phyloP scores from a whole-genome alignment of 2,113 vertebrate species.

The Vidua chalybeata region DNA sequence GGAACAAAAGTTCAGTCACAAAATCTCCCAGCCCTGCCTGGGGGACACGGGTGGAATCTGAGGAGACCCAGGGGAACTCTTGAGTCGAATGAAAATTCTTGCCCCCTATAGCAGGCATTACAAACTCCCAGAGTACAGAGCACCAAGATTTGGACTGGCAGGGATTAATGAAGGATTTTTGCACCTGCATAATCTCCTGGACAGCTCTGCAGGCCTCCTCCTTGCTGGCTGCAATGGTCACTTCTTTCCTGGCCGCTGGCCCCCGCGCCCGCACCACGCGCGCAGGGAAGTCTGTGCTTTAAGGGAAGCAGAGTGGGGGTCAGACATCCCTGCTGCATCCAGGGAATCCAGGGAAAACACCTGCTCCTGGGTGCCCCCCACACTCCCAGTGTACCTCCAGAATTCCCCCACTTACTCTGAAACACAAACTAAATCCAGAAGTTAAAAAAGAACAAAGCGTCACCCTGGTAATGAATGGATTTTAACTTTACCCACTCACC shows the following conservation, averaged over 20 bases:
- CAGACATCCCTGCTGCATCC: neutral
- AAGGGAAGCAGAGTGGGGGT: neutral
- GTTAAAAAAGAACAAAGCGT: neutral
- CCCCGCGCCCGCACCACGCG: slow-evolving; percentile 86
- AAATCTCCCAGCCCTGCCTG: neutral
- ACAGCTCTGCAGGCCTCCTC: slow-evolving; percentile 87
- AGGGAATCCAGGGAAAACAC: neutral
- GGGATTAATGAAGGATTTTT: neutral
- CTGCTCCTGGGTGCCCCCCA: neutral
- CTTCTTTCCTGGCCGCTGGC: slow-evolving; percentile 83
- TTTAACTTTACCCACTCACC: neutral
- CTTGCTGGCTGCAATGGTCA: slow-evolving; percentile 80
- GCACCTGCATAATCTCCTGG: slow-evolving; percentile 89
- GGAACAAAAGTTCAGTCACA: neutral
- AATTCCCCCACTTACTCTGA: neutral
- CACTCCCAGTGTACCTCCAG: neutral
- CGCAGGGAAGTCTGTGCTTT: slow-evolving; percentile 84
- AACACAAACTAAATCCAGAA: neutral
- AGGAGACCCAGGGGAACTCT: neutral
- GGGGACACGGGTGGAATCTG: neutral
- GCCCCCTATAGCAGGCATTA: neutral
- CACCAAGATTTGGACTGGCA: neutral
- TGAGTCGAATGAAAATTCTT: neutral
- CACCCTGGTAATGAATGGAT: neutral
- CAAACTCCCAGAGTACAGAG: neutral